Base-by-base conservation (phyloP, 2,888 invertebrate genomes). In the Lasioglossum morio region DNA sequence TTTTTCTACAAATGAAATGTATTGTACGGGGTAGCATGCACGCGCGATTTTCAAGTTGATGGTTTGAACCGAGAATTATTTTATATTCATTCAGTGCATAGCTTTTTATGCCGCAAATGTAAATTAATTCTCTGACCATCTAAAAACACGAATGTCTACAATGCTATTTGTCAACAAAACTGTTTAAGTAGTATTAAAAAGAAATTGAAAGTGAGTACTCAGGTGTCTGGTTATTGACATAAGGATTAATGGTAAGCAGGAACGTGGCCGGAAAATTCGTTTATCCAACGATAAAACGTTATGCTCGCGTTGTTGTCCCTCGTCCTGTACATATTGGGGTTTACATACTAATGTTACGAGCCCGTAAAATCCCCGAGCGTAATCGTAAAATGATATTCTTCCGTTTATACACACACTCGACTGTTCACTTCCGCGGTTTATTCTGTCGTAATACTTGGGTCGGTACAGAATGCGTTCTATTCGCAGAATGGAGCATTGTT, bases 341-440 rank as follows among this genome's bases (percentile, higher is more conserved):
- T 60, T 60, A 60, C 60, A 60, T 60, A 27, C 60, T 60, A 60
- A 60, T 60, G 60, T 60, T 60, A 60, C 60, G 27, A 27, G 60
- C 27, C 14, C 27, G 60, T 60, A 60, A 60, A 60, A 60, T 60
- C 27, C 27, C 27, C 23, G 60, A 60, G 27, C 60, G 60, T 60
- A 60, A 60, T 60, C 60, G 60, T 60, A 60, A 60, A 60, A 60
- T 60, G 60, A 60, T 60, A 60, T 60, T 60, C 60, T 60, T 60
- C 60, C 60, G 14, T 27, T 60, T 60, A 60, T 27, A 27, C 27
- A 27, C 60, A 27, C 79, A 60, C n/a, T 27, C 60, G 60, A n/a
- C 60, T 27, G 27, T 60, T 60, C 60, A 27, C 60, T 60, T 60
- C 60, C 27, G n/a, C 60, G 27, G 60, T 27, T 60, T 60, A 60